Percentiles rank a stretch among this genome's conserved stretches.
phyloP scores from a whole-genome alignment of 2,888 invertebrate genomes.

The Drosophila subsilvestris region DNA sequence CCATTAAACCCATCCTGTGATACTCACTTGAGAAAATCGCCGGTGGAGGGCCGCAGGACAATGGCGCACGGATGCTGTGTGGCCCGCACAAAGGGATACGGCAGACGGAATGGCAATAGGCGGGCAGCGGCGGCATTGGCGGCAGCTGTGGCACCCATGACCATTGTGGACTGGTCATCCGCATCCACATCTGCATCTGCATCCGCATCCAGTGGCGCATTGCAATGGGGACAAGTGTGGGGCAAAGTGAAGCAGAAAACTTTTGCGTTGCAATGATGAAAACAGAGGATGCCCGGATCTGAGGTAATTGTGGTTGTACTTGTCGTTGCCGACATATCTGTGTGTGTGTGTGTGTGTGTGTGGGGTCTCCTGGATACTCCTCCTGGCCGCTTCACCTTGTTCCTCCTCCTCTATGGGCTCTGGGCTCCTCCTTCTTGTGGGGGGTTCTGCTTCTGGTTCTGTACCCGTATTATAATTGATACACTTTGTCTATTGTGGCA shows the following conservation, averaged over 20 bases:
- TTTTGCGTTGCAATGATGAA: slow-evolving; percentile 93
- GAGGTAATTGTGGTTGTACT: slow-evolving; percentile 82
- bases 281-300: slow-evolving; percentile 94
- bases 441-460: slow-evolving; percentile 25
- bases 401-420: not conserved
- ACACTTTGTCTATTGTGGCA: slow-evolving; percentile 66
- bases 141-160: slow-evolving; percentile 22
- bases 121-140: slow-evolving; percentile 81
- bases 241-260: slow-evolving; percentile 93
- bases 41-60: slow-evolving; percentile 93
- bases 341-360: not conserved
- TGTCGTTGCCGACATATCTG: slow-evolving; percentile 71
- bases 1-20: slow-evolving; percentile 5
- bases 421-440: slow-evolving; percentile 23
- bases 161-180: slow-evolving; percentile 26
- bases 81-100: slow-evolving; percentile 94
- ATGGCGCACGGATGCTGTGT: slow-evolving; percentile 91
- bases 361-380: not conserved
- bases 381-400: not conserved
- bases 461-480: slow-evolving; percentile 78
- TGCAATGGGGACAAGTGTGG: slow-evolving; percentile 91
- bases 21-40: slow-evolving; percentile 93
- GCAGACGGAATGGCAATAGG: slow-evolving; percentile 92
- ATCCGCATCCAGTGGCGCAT: slow-evolving; percentile 85
- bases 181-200: slow-evolving; percentile 36